Percentiles rank a stretch among this genome's conserved stretches.
phyloP scores from a whole-genome alignment of 2,888 invertebrate species.

The Boloria euphrosyne region DNA sequence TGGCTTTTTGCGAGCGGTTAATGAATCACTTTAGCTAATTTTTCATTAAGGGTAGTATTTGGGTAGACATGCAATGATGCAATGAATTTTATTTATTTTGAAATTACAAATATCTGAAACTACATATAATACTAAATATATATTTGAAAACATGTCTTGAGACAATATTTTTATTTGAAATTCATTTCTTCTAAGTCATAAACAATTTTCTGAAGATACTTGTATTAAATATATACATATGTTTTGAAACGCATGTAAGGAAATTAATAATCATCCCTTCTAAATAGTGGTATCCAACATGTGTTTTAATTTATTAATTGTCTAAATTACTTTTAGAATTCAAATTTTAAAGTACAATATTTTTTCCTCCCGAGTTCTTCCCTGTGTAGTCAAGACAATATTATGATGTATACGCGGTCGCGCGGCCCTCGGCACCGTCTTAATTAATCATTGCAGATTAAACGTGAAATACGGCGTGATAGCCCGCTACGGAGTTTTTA shows the following conservation, averaged over 20 bases:
- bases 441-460: slow-evolving; percentile 80
- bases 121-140: too few species aligned
- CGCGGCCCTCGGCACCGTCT: slow-evolving; percentile 61
- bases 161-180: not conserved
- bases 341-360: too few species aligned
- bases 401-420: slow-evolving; percentile 62
- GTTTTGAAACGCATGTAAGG: too few species aligned
- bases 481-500: slow-evolving; percentile 51
- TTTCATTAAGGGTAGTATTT: slow-evolving; percentile 58
- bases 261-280: too few species aligned
- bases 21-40: slow-evolving; percentile 80
- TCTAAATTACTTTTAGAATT: too few species aligned
- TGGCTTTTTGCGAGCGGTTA: slow-evolving; percentile 74
- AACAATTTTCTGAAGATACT: too few species aligned
- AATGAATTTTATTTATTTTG: slow-evolving; percentile 3
- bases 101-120: too few species aligned
- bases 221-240: too few species aligned
- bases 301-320: too few species aligned
- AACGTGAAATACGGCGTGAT: slow-evolving; percentile 60
- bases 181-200: not conserved
- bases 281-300: too few species aligned
- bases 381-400: slow-evolving; percentile 62
- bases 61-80: slow-evolving; percentile 25
- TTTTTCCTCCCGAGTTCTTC: slow-evolving; percentile 45
- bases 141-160: not conserved